A percentile compares a stretch with the other conserved stretches of the same genome.
phyloP scores from a whole-genome alignment of 2,113 vertebrate species.

The Nerophis ophidion region DNA sequence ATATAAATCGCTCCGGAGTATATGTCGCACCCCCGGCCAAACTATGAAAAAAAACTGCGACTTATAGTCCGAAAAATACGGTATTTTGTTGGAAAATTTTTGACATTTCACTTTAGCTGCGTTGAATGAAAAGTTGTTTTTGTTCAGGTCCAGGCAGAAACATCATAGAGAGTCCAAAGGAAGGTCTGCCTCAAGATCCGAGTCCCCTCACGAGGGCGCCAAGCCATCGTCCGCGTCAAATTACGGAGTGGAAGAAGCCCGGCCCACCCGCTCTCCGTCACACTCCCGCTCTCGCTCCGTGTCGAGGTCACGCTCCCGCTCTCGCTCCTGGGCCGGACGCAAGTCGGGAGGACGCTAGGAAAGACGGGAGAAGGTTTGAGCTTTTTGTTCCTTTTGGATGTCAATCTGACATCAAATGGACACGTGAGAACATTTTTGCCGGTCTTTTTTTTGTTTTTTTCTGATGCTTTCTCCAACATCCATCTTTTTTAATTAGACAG shows the following conservation, averaged over 20 bases:
- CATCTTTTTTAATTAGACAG: not conserved
- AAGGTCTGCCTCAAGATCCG: slow-evolving; percentile 74
- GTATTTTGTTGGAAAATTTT: not conserved
- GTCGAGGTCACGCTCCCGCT: slow-evolving; percentile 79
- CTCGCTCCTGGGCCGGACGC: slow-evolving; percentile 83
- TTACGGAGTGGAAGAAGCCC: slow-evolving; percentile 71
- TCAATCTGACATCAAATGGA: slow-evolving; percentile 50
- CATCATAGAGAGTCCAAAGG: slow-evolving; percentile 68
- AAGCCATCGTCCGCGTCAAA: slow-evolving; percentile 78
- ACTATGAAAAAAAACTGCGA: too few species aligned
- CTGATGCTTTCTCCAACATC: too few species aligned
- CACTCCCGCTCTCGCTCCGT: slow-evolving; percentile 80
- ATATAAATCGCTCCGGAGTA: too few species aligned
- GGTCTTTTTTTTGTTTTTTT: too few species aligned
- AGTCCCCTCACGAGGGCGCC: slow-evolving; percentile 73
- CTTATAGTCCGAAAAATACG: too few species aligned
- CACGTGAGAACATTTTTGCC: slow-evolving; percentile 26
- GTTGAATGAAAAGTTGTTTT: not conserved
- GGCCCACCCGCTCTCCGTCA: slow-evolving; percentile 35
- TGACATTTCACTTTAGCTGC: not conserved
- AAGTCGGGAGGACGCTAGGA: slow-evolving; percentile 89
- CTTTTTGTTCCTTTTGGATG: slow-evolving; percentile 29
- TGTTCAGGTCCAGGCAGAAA: slow-evolving; percentile 80
- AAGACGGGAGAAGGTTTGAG: not conserved
- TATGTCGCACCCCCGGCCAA: too few species aligned